Conservation (phyloP, 2,888 invertebrate species). For the Strigamia crassipes region DNA sequence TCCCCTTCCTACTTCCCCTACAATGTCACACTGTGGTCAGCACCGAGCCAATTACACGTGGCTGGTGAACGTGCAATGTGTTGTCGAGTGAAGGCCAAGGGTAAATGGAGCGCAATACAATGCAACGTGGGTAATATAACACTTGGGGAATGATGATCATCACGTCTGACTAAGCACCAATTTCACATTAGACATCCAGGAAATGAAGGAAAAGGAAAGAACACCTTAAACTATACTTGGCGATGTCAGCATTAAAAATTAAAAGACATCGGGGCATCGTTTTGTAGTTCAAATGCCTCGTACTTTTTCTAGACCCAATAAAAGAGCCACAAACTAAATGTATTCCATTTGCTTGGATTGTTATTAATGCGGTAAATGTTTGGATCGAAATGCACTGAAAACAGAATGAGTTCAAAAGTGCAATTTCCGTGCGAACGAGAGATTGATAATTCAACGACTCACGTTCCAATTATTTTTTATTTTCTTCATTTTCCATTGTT, state of each 20-base stretch:
- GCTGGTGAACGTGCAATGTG: conserved; percentile 27
- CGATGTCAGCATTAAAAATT: conserved; percentile 21
- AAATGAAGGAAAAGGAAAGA: conserved; percentile 28
- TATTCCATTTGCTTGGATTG: not conserved
- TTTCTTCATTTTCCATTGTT: no score
- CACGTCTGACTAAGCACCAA: conserved; percentile 5
- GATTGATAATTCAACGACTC: no score
- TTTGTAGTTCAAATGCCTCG: not conserved
- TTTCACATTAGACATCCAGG: conserved; percentile 22
- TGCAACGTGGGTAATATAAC: conserved; percentile 31
- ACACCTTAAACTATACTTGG: conserved; percentile 19
- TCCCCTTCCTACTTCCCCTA: conserved; percentile 3
- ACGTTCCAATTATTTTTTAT: no score
- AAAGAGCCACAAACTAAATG: not conserved
- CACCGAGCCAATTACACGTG: conserved; percentile 36
- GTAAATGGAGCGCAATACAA: conserved; percentile 39
- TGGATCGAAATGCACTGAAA: no score
- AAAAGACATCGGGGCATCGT: not conserved
- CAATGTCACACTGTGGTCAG: conserved; percentile 34
- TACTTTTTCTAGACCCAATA: not conserved
- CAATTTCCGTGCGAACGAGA: no score
- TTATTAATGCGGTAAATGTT: not conserved
- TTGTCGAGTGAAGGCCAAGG: conserved; percentile 39
- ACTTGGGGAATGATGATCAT: conserved; percentile 39
- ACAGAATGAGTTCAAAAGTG: no score